Base-by-base conservation (phyloP, 2,113 vertebrate species). In the Scomber japonicus region DNA sequence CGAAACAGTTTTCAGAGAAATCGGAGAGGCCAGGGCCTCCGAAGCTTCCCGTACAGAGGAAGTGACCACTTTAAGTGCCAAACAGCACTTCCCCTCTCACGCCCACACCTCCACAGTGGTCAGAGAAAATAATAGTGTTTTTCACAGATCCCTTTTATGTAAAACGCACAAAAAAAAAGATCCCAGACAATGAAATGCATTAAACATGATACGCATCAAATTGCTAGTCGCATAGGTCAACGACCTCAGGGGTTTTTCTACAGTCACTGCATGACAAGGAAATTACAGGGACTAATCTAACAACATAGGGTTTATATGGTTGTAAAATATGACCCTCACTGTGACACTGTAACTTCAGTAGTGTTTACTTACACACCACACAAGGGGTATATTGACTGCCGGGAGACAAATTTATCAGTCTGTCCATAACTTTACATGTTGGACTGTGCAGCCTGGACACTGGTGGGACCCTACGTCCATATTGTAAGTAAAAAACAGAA, bases 11-110 rank as follows among this genome's bases (percentile, higher is more conserved):
- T 69, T 82, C 68, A 60, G 72, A 84, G 76, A 88, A 86, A 74
- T 24, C 16, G 0, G 69, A 85, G 82, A 77, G 64, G 83, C 62
- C 54, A 10, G 76, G 27, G 71, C 73, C 78, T 85, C 65, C 5
- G 48, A 73, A 80, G 67, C 71, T 68, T 86, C 86, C 87, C 57
- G 21, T 74, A 72, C 16, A 19, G 46, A 85, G 85, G 85, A 92
- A 92, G 80, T 84, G 72, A 91, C 74, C 82, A 46, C 87, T 89
- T 72, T 67, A 63, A 48, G 77, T 83, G 80, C 84, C 89, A 90
- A 88, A 71, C 74, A 77, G 83, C 73, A 84, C 82, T 92, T 91
- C 86, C 88, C 83, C 84, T 93, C 88, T 86, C 86, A 90, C 66
- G 73, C 82, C 85, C 80, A 89, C 87, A 93, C 77, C 82, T 85